phyloP scores from a whole-genome alignment of 92 coral and sea anemone genomes.

The Porites evermanni region DNA sequence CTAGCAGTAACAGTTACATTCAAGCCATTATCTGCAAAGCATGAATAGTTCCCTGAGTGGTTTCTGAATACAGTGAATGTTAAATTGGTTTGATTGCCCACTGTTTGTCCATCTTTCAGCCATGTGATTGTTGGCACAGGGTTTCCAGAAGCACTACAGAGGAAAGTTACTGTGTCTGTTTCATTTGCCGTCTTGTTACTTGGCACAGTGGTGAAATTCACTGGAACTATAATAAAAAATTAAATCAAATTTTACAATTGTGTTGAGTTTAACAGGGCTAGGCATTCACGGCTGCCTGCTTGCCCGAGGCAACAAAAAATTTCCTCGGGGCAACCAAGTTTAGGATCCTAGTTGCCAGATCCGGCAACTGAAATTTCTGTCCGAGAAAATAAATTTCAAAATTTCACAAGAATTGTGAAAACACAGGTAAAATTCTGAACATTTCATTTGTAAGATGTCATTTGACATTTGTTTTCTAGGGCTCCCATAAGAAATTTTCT shows the following conservation, averaged over 20 bases:
- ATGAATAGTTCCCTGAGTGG: constrained; percentile 15
- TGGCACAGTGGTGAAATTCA: background rate
- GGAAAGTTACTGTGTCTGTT: background rate
- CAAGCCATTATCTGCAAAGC: constrained; percentile 12
- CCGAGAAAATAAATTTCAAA: too few relatives aligned
- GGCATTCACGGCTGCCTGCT: background rate
- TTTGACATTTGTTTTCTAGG: too few relatives aligned
- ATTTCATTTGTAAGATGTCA: too few relatives aligned
- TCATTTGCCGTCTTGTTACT: constrained; percentile 11
- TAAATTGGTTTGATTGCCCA: background rate
- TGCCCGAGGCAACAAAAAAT: too few relatives aligned
- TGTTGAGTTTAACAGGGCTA: background rate
- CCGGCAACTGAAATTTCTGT: too few relatives aligned
- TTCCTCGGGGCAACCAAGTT: too few relatives aligned
- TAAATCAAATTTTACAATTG: background rate
- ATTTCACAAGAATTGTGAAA: too few relatives aligned
- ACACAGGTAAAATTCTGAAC: too few relatives aligned
- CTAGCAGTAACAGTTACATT: constrained; percentile 1
- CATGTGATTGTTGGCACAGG: constrained; percentile 7
- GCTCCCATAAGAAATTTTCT: too few relatives aligned
- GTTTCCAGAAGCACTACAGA: constrained; percentile 16
- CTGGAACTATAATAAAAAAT: background rate
- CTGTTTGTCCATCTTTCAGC: constrained; percentile 14
- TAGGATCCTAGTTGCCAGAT: too few relatives aligned
- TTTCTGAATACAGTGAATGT: background rate